Evolutionary conservation across 1,140 invertebrate genomes (phyloP).

Genomic region (Paralvinella palmiformis): DNA sequence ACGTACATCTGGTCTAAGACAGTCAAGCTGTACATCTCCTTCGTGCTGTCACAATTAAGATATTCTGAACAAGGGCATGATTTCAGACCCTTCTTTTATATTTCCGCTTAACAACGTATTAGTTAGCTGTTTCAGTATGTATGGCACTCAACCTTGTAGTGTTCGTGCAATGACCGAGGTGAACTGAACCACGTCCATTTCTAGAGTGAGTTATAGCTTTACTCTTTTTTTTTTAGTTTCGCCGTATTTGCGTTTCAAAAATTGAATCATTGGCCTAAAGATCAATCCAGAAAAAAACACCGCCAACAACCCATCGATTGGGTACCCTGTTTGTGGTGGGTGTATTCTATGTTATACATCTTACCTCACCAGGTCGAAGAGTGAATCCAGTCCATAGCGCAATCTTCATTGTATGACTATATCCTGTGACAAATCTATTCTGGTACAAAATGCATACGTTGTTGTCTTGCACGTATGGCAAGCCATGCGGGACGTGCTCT

Average conservation of each 20-base stretch:
- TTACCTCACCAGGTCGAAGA: not conserved
- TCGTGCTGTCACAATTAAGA: not conserved
- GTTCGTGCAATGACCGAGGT: not conserved
- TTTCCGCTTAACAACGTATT: not conserved
- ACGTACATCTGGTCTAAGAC: slow-evolving; percentile 12
- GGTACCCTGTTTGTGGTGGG: too few species aligned
- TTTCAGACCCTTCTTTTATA: not conserved
- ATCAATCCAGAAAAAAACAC: too few species aligned
- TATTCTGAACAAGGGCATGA: not conserved
- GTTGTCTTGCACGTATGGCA: not conserved
- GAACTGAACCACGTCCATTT: not conserved
- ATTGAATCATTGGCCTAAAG: not conserved
- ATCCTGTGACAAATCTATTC: slow-evolving; percentile 13
- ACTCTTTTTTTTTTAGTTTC: not conserved
- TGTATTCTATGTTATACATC: too few species aligned
- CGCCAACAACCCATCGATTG: too few species aligned
- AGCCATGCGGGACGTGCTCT: slow-evolving; percentile 1
- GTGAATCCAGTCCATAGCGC: slow-evolving; percentile 29
- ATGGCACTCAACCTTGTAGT: not conserved
- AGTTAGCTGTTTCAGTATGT: not conserved
- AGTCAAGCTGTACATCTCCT: not conserved
- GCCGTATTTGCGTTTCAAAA: not conserved
- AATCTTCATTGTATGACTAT: slow-evolving; percentile 23
- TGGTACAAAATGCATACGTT: slow-evolving; percentile 7
- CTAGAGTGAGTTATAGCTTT: not conserved